Evolutionary conservation across 2,888 invertebrate species (phyloP).

Genomic region (Diarsia mendica): DNA sequence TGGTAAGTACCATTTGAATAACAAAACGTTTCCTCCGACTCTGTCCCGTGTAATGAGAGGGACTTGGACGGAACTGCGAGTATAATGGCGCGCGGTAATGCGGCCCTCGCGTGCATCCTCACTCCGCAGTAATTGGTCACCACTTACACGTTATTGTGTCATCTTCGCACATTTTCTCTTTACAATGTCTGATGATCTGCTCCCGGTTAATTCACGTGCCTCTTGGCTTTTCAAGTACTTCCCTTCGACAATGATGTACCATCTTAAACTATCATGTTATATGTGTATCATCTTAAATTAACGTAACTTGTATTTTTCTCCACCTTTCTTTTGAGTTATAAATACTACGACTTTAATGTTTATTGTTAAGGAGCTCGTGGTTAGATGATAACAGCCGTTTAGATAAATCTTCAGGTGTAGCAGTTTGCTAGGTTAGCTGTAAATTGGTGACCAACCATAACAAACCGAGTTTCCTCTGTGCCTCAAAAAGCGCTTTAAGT

Average conservation of each 20-base stretch:
- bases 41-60: constrained; percentile 2
- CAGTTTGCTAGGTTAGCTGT: no score
- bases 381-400: no score
- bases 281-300: no score
- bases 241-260: background rate
- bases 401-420: no score
- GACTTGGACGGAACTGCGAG: constrained; percentile 8
- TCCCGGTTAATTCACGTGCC: background rate
- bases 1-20: background rate
- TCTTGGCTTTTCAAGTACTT: constrained; percentile 3
- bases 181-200: constrained; percentile 12
- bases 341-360: background rate
- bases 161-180: constrained; percentile 26
- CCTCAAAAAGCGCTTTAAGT: no score
- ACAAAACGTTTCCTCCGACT: constrained; percentile 33
- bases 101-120: constrained; percentile 40
- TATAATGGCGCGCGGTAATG: constrained; percentile 24
- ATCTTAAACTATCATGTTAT: no score
- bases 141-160: constrained; percentile 42
- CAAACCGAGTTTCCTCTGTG: no score
- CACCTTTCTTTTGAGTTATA: background rate
- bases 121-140: constrained; percentile 34
- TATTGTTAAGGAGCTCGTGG: background rate
- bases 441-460: no score
- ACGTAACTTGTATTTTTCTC: background rate